These are phyloP conservation scores for Drosophila setosimentum DNA, from an alignment of 2,888 invertebrate genomes.

Conservation along the genomic window DNA sequence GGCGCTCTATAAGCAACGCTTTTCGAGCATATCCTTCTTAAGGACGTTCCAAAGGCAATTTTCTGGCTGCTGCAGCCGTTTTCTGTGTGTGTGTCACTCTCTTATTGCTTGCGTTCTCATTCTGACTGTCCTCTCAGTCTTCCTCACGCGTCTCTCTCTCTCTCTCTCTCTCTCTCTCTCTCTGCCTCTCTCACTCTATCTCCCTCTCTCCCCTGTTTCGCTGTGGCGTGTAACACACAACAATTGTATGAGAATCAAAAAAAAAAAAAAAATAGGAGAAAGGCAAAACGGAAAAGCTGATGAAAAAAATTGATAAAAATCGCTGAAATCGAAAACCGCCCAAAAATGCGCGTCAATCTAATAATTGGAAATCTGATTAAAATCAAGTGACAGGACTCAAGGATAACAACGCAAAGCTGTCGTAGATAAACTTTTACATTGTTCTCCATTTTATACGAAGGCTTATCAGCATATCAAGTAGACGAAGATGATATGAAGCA, in stretches of 20 bases:
- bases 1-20: slow-evolving; percentile 61
- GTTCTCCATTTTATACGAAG: slow-evolving; percentile 5
- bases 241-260: slow-evolving; percentile 30
- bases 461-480: slow-evolving; percentile 19
- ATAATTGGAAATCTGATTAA: slow-evolving; percentile 58
- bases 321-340: slow-evolving; percentile 61
- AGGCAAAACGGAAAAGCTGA: slow-evolving; percentile 5
- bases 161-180: slow-evolving; percentile 16
- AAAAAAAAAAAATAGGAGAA: slow-evolving; percentile 11
- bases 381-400: slow-evolving; percentile 46
- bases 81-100: slow-evolving; percentile 35
- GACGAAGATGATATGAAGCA: not conserved
- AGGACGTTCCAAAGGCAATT: slow-evolving; percentile 85
- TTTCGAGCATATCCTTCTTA: slow-evolving; percentile 82
- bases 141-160: slow-evolving; percentile 7
- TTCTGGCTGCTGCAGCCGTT: slow-evolving; percentile 63
- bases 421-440: slow-evolving; percentile 30
- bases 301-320: slow-evolving; percentile 34
- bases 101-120: slow-evolving; percentile 38
- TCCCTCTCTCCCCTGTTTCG: not conserved
- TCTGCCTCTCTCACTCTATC: not conserved
- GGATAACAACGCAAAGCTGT: slow-evolving; percentile 27
- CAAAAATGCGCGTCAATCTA: slow-evolving; percentile 56
- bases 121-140: slow-evolving; percentile 19
- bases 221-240: slow-evolving; percentile 8